Base-by-base conservation (phyloP, 2,888 invertebrate genomes). In the Aelia acuminata region DNA sequence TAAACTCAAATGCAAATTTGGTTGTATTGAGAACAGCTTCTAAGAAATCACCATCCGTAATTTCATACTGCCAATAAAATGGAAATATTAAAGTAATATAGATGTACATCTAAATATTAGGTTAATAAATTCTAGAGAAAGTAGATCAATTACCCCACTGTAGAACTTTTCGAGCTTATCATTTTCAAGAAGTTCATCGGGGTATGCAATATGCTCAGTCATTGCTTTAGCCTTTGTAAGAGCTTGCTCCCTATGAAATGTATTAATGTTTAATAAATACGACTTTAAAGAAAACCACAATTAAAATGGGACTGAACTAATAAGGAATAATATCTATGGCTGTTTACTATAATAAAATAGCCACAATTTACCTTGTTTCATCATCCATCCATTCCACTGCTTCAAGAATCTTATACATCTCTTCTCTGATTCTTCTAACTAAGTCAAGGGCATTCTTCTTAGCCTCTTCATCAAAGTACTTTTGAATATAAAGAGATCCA, bases 321-420 rank as follows among this genome's bases (percentile, higher is more conserved):
- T 48, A 48, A 84, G 18, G 20, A 43, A n/a, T 43, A 43, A 43
- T 43, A 43, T 43, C 43, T 43, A 84, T 18, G 13, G 39, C 15
- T 7, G 15, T 35, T 50, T 70, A 70, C 35, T 31, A 26, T 13
- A n/a, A 11, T n/a, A 43, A 5, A 43, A 43, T 39, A 49, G 48
- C 70, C 35, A 53, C 39, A 53, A 85, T 92, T 91, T 89, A 91
- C 92, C 92, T 95, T 0, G 98, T 98, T 90, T 93, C 93, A 0
- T 95, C 94, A 91, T 98, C 98, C 98, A 99, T 98, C 98, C 98
- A 99, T 84, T 96, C 96, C 22, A 98, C 95, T 89, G 95, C 94
- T 31, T 94, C 93, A 88, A 98, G 92, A 49, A 98, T 97, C 91
- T 96, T 95, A 89, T 95, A 94, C 93, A 98, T 98, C 90, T 97